phyloP scores from a whole-genome alignment of 2,797 vertebrate species.

The Tragelaphus oryx region DNA sequence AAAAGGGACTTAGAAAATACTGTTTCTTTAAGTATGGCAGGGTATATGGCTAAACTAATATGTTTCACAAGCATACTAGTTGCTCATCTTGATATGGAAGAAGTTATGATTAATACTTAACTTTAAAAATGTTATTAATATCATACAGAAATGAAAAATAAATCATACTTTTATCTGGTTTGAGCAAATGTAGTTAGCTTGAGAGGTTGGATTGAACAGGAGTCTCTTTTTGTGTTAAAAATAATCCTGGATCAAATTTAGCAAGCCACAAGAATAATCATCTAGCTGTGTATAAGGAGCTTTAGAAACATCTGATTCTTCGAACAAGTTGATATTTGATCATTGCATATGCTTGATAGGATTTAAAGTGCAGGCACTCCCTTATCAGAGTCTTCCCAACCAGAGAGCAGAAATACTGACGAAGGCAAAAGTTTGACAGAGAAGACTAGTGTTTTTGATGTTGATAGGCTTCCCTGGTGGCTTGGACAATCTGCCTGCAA shows the following conservation, averaged over 20 bases:
- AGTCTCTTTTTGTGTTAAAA: background rate
- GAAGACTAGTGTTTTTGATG: background rate
- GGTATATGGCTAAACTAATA: background rate
- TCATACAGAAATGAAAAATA: background rate
- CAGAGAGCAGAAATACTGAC: background rate
- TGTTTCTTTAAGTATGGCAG: background rate
- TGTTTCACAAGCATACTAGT: background rate
- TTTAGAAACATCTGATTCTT: background rate
- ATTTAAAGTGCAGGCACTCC: background rate
- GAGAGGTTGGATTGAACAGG: background rate
- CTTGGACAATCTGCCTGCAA: background rate
- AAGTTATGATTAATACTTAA: background rate
- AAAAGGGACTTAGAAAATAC: background rate
- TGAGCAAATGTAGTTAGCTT: background rate
- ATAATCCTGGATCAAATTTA: background rate
- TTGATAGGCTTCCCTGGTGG: background rate
- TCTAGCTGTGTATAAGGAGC: background rate
- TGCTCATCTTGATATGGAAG: background rate
- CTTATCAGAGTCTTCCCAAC: background rate
- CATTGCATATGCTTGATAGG: background rate
- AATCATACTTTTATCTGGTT: background rate
- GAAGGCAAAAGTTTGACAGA: background rate
- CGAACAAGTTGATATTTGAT: background rate
- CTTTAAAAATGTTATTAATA: background rate
- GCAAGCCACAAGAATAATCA: background rate